phyloP scores from a whole-genome alignment of 2,888 invertebrate species.

The Drosophila paranaensis region DNA sequence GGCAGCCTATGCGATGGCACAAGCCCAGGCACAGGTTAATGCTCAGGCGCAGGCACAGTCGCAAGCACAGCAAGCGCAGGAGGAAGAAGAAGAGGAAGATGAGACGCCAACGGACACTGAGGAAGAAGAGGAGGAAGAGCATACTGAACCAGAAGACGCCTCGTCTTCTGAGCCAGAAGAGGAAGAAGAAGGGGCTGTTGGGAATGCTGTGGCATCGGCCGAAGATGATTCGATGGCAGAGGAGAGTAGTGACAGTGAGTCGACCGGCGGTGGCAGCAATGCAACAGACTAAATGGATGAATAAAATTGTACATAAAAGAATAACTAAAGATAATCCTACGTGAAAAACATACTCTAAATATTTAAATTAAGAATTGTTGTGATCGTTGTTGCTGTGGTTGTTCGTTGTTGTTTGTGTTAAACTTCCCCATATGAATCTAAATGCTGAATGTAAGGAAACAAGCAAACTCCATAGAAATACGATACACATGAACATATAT shows the following conservation, averaged over 20 bases:
- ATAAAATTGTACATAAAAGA: background rate
- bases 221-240: background rate
- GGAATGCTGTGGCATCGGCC: background rate
- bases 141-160: background rate
- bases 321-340: background rate
- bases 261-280: background rate
- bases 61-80: background rate
- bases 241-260: background rate
- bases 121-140: background rate
- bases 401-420: conserved; percentile 40
- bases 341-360: background rate
- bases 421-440: conserved; percentile 32
- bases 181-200: background rate
- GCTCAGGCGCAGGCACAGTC: background rate
- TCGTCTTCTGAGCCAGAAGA: background rate
- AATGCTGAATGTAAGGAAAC: conserved; percentile 42
- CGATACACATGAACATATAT: conserved; percentile 6
- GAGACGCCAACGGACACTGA: background rate
- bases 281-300: too few relatives aligned
- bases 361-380: conserved; percentile 8
- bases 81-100: background rate
- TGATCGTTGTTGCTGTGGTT: conserved; percentile 31
- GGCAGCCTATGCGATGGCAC: background rate
- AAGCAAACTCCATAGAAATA: conserved; percentile 22
- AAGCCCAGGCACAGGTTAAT: background rate